phyloP scores from a whole-genome alignment of 2,113 vertebrate genomes.

The Cyprinodon variegatus region DNA sequence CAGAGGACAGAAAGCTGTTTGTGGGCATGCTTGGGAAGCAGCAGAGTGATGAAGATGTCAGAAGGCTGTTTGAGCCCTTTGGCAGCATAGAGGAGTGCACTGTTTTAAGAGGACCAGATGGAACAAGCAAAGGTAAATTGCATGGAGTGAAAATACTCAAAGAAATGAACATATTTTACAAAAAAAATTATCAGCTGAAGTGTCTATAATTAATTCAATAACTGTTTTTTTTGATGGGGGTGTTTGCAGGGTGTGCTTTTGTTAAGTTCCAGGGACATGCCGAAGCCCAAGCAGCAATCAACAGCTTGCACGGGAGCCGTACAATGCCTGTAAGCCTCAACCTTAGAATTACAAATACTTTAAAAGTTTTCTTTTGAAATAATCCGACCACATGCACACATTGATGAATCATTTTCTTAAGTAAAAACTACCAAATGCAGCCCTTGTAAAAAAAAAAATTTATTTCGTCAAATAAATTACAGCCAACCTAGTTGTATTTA shows the following conservation, averaged over 20 bases:
- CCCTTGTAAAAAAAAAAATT: neutral
- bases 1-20: slow-evolving; percentile 95
- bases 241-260: slow-evolving; percentile 87
- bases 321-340: slow-evolving; percentile 85
- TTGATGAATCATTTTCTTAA: neutral
- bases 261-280: slow-evolving; percentile 92
- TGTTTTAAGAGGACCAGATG: slow-evolving; percentile 89
- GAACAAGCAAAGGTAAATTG: slow-evolving; percentile 89
- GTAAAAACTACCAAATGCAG: neutral
- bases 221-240: slow-evolving; percentile 1
- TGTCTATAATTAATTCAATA: neutral
- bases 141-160: neutral
- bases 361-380: neutral
- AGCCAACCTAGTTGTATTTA: neutral
- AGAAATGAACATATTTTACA: neutral
- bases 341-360: slow-evolving; percentile 6
- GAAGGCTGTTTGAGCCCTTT: slow-evolving; percentile 91
- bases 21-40: slow-evolving; percentile 96
- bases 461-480: neutral
- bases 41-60: slow-evolving; percentile 92
- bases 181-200: neutral
- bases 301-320: slow-evolving; percentile 90
- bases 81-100: slow-evolving; percentile 94
- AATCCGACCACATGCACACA: neutral
- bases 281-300: slow-evolving; percentile 91